Conservation (phyloP, 2,888 invertebrate species). For the Tenodera sinensis region DNA sequence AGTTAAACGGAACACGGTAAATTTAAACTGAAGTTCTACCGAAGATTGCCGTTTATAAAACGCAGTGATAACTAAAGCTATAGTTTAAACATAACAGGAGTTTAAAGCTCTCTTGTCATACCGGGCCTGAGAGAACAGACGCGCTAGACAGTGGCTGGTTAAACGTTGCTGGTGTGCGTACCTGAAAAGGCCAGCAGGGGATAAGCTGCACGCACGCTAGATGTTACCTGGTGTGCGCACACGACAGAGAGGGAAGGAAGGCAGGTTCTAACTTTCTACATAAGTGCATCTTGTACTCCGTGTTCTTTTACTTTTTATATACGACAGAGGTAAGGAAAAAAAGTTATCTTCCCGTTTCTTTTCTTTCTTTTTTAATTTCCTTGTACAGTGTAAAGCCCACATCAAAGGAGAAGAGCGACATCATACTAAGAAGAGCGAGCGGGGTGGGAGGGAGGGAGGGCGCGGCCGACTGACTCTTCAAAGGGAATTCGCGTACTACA, state of each 20-base stretch:
- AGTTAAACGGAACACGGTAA: no score
- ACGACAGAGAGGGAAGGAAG: neutral
- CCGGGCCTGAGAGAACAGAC: no score
- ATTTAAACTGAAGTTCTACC: no score
- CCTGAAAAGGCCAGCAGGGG: neutral
- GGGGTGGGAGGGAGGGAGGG: neutral
- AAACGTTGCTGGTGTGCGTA: no score
- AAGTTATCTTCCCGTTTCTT: conserved; percentile 17
- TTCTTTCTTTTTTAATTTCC: conserved; percentile 24
- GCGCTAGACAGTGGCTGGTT: no score
- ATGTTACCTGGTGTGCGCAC: neutral
- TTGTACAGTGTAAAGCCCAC: conserved; percentile 28
- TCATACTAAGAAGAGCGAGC: conserved; percentile 22
- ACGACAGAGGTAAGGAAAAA: neutral
- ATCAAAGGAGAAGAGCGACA: conserved; percentile 26
- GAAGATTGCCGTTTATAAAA: no score
- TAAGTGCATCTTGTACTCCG: neutral
- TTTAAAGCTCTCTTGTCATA: no score
- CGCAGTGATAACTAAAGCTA: no score
- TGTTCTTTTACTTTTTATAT: neutral
- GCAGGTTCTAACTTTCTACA: neutral
- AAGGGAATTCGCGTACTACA: conserved; percentile 24
- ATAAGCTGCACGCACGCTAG: no score
- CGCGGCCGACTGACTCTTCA: conserved; percentile 14
- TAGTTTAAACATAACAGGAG: no score